phyloP scores from a whole-genome alignment of 2,797 vertebrate species.

The Propithecus deckenii region DNA sequence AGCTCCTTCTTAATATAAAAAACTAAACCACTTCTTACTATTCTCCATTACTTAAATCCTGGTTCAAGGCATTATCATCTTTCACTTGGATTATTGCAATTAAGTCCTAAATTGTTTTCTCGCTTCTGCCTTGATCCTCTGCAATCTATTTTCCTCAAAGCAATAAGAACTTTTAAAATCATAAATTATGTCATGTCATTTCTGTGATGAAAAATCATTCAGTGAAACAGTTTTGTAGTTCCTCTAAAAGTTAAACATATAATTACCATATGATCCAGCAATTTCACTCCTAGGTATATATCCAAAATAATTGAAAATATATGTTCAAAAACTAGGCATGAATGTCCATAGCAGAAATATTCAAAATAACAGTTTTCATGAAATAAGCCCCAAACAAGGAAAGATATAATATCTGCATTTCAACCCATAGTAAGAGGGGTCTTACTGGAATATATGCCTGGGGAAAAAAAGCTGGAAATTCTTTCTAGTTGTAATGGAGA shows the following conservation, averaged over 20 bases:
- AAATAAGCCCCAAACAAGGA: neutral
- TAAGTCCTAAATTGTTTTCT: neutral
- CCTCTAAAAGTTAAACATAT: neutral
- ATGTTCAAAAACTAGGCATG: neutral
- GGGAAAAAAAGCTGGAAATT: neutral
- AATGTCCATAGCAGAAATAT: neutral
- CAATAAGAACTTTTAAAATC: neutral
- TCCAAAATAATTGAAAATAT: neutral
- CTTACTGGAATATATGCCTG: neutral
- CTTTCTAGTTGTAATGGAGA: neutral
- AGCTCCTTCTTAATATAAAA: neutral
- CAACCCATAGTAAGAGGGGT: neutral
- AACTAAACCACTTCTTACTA: neutral
- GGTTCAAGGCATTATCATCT: neutral
- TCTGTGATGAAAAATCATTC: neutral
- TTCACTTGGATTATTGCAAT: neutral
- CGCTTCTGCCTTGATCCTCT: neutral
- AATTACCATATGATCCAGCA: neutral
- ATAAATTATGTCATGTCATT: neutral
- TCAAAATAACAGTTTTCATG: neutral
- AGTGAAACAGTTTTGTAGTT: neutral
- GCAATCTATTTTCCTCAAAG: neutral
- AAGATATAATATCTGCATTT: neutral
- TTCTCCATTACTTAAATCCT: neutral
- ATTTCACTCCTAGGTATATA: neutral